A percentile compares a stretch with the other conserved stretches of the same genome.
Conservation (phyloP, 2,113 vertebrate species). For the Zosterops japonicus region DNA sequence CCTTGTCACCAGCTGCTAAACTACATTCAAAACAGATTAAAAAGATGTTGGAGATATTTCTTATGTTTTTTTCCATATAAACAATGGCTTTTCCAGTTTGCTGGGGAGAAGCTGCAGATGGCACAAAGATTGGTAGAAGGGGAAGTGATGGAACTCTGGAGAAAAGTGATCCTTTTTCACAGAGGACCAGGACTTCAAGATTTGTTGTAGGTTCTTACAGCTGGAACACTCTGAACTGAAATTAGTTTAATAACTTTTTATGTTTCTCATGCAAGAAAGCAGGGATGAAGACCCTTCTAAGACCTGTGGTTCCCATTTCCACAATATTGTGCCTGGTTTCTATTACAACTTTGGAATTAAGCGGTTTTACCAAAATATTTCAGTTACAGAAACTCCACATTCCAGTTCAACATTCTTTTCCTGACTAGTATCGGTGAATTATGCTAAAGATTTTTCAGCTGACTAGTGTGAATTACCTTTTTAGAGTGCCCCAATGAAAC, state of each 20-base stretch:
- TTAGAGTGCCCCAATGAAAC: background rate
- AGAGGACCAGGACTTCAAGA: background rate
- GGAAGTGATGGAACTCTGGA: background rate
- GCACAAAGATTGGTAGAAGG: background rate
- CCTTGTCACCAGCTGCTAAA: conserved; percentile 7
- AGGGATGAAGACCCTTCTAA: background rate
- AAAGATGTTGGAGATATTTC: background rate
- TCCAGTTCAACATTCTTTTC: background rate
- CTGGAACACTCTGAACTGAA: background rate
- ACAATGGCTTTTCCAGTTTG: conserved; percentile 1
- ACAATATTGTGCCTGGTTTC: background rate
- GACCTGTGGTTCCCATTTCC: background rate
- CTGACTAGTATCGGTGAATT: background rate
- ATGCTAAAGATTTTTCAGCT: background rate
- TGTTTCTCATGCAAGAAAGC: background rate
- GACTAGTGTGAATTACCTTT: background rate
- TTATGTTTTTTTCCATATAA: background rate
- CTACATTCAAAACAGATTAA: background rate
- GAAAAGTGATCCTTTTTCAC: background rate
- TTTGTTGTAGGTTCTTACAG: background rate
- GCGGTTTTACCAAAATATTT: background rate
- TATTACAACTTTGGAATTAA: background rate
- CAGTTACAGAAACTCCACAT: background rate
- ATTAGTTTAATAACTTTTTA: background rate
- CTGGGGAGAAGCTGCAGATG: background rate